phyloP scores from a whole-genome alignment of 2,113 vertebrate genomes.

The Microcebus ravelobensis region DNA sequence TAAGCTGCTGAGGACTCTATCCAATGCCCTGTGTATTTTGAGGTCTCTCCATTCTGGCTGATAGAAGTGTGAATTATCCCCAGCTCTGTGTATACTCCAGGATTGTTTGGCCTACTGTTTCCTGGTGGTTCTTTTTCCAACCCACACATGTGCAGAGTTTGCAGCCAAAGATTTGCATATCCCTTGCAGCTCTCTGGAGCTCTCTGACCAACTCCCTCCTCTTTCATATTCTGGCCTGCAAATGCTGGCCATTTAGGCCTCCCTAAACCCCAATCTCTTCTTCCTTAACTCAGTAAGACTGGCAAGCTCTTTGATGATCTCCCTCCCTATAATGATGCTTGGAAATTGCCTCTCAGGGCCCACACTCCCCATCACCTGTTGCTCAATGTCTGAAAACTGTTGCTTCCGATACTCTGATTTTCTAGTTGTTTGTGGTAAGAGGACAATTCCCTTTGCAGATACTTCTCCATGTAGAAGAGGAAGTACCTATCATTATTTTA shows the following conservation, averaged over 20 bases:
- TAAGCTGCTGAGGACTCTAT: conserved; percentile 6
- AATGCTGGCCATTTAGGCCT: background rate
- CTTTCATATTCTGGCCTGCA: background rate
- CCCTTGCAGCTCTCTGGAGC: background rate
- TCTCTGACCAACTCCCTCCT: background rate
- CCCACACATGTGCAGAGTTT: background rate
- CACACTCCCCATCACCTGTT: background rate
- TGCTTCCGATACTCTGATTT: conserved; percentile 36
- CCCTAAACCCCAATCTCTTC: background rate
- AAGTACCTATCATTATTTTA: conserved; percentile 17
- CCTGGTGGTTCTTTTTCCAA: conserved; percentile 44
- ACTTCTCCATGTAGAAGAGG: background rate
- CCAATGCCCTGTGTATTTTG: background rate
- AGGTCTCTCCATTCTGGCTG: background rate
- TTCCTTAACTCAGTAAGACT: background rate
- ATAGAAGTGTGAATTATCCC: background rate
- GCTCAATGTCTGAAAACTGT: background rate
- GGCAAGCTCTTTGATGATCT: background rate
- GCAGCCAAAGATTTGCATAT: background rate
- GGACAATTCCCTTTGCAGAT: background rate
- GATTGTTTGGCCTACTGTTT: background rate
- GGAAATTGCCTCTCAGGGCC: background rate
- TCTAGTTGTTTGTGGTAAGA: conserved; percentile 7
- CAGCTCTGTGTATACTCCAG: background rate
- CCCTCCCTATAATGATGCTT: background rate